Evolutionary conservation across 2,888 invertebrate species (phyloP), one percentile per base, ranked within the genome.

Genomic region (Eupithecia insigniata): DNA sequence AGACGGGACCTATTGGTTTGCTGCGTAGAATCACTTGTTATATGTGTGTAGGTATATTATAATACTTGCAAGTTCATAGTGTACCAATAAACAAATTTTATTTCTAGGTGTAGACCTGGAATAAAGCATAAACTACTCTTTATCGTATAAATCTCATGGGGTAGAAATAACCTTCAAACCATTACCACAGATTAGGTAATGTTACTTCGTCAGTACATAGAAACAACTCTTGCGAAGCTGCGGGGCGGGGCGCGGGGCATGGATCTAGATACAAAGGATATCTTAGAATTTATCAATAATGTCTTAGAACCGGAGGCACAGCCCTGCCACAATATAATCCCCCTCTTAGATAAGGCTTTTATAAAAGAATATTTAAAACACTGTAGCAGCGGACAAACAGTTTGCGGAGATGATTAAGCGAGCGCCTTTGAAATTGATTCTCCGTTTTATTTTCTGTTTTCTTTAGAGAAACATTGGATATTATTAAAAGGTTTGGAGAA

Each of bases 381-480:
- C 28, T n/a, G 61, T 71, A 71, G 66, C 61, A 55, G 67, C 64
- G 51, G 28, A 65, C 36, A 71, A 71, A 74, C 74, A 74, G 55
- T 67, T 70, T 65, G 65, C 65, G 51, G 36, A 68, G 46, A 66
- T 70, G 65, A 73, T 70, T 70, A 70, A 70, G 65, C 68, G 39
- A 32, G 65, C 67, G 70, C 66, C 68, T 74, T 71, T 71, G 68
- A 71, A 74, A 73, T 65, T 70, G 68, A 74, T 74, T 43, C 70
- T 34, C 28, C 58, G 65, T 39, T 65, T 65, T 69, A n/a, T 68
- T 64, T 36, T 26, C 36, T 64, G 64, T 64, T 64, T 64, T 39
- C 36, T 64, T 64, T 36, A 26, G 36, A 32, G n/a, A n/a, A 36
- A 36, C 64, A 34, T 34, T 34, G 58, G 58, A 58, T 36, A 30